Evolutionary conservation across 1,140 invertebrate genomes (phyloP).

Genomic region (Drosophila miranda): DNA sequence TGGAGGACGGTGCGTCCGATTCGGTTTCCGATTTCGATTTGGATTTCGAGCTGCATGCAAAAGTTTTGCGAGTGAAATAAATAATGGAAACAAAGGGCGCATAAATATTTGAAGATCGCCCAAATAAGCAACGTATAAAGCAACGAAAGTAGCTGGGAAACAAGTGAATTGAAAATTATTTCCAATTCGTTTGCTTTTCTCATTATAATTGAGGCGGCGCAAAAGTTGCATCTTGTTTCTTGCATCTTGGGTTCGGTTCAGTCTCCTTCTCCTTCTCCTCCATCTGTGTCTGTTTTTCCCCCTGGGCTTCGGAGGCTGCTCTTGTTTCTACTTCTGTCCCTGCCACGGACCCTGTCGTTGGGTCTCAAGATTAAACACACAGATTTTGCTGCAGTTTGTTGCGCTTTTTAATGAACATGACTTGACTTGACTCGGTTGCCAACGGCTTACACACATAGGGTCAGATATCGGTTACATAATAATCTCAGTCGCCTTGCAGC

Average conservation of each 20-base stretch:
- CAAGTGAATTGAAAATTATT: conserved; percentile 82
- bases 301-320: conserved; percentile 1
- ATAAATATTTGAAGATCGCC: conserved; percentile 70
- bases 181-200: conserved; percentile 82
- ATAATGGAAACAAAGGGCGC: conserved; percentile 67
- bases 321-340: conserved; percentile 19
- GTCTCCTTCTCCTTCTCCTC: conserved; percentile 12
- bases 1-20: conserved; percentile 24
- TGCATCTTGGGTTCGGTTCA: neutral
- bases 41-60: conserved; percentile 24
- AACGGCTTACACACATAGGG: conserved; percentile 7
- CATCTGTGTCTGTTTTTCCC: neutral
- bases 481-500: conserved; percentile 8
- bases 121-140: conserved; percentile 17
- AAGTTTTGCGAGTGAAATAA: conserved; percentile 40
- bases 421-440: neutral
- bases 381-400: conserved; percentile 45
- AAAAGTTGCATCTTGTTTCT: conserved; percentile 38
- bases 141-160: conserved; percentile 76
- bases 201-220: conserved; percentile 77
- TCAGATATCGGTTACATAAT: conserved; percentile 43
- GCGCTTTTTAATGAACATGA: conserved; percentile 44
- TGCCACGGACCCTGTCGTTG: neutral
- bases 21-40: conserved; percentile 26
- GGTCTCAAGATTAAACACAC: conserved; percentile 59